A percentile compares a stretch with the other conserved stretches of the same genome.
Evolutionary conservation across 2,888 invertebrate genomes (phyloP).

Genomic region (Morpho deidamia): DNA sequence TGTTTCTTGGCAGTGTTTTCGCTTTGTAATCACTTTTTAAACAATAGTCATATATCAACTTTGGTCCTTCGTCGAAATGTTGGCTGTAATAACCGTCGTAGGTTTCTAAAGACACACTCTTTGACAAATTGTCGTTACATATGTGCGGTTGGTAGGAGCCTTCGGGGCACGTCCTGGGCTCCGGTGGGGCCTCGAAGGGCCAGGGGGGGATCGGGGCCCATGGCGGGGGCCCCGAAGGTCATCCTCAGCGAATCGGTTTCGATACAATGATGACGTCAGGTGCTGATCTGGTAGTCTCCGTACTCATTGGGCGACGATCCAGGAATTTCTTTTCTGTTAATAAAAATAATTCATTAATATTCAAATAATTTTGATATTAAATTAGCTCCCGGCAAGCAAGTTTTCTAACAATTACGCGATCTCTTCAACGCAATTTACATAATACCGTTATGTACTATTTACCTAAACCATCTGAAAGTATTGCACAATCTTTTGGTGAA

Average conservation of each 20-base stretch:
- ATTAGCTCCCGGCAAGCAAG: too few relatives aligned
- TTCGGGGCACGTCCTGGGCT: constrained; percentile 54
- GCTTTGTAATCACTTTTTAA: constrained; percentile 63
- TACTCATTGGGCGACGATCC: constrained; percentile 84
- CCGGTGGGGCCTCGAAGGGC: constrained; percentile 39
- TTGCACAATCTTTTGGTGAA: too few relatives aligned
- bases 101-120: constrained; percentile 53
- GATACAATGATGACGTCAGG: constrained; percentile 91
- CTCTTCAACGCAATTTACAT: too few relatives aligned
- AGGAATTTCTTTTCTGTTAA: constrained; percentile 61
- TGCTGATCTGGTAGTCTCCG: constrained; percentile 91
- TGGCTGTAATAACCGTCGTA: constrained; percentile 62
- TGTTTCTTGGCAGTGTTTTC: constrained; percentile 60
- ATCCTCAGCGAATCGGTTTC: constrained; percentile 74
- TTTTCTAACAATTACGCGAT: too few relatives aligned
- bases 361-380: too few relatives aligned
- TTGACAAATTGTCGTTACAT: constrained; percentile 44
- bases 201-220: constrained; percentile 70
- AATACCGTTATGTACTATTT: too few relatives aligned
- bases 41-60: constrained; percentile 60
- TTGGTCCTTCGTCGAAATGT: constrained; percentile 60
- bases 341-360: neutral
- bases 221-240: constrained; percentile 70
- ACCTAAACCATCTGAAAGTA: too few relatives aligned
- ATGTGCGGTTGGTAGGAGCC: constrained; percentile 46